A percentile compares a stretch with the other conserved stretches of the same genome.
phyloP scores from a whole-genome alignment of 2,888 invertebrate species.

The Anthophora plumipes region DNA sequence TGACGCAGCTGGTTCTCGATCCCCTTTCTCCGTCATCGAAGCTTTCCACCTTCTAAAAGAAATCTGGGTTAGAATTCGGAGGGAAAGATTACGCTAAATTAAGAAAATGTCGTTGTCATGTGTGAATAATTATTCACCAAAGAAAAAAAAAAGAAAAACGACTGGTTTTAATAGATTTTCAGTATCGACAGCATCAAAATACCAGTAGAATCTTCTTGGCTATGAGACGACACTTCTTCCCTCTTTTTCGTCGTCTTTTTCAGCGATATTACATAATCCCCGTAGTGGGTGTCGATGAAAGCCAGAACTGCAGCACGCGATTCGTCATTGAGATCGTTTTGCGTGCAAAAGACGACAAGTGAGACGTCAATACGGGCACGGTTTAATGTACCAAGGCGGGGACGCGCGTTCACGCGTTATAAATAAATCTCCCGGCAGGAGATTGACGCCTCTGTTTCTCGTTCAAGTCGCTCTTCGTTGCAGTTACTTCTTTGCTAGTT shows the following conservation, averaged over 20 bases:
- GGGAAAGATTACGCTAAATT: slow-evolving; percentile 10
- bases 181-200: background rate
- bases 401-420: slow-evolving; percentile 47
- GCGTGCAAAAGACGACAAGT: slow-evolving; percentile 44
- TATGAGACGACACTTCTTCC: slow-evolving; percentile 20
- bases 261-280: slow-evolving; percentile 63
- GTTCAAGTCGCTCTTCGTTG: background rate
- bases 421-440: slow-evolving; percentile 53
- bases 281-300: slow-evolving; percentile 71
- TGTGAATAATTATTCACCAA: too few relatives aligned
- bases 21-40: slow-evolving; percentile 6
- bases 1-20: slow-evolving; percentile 41
- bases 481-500: background rate
- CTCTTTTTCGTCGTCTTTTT: slow-evolving; percentile 23
- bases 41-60: slow-evolving; percentile 6
- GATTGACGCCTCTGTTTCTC: slow-evolving; percentile 58
- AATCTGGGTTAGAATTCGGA: background rate
- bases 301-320: slow-evolving; percentile 62
- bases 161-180: too few relatives aligned
- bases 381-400: slow-evolving; percentile 45
- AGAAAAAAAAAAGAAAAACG: too few relatives aligned
- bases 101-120: background rate
- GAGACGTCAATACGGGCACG: slow-evolving; percentile 52
- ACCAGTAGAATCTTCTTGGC: slow-evolving; percentile 55
- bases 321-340: slow-evolving; percentile 63